These are phyloP conservation scores for Heteromurus nitidus DNA, from an alignment of 2,888 invertebrate genomes.

Conservation along the genomic window DNA sequence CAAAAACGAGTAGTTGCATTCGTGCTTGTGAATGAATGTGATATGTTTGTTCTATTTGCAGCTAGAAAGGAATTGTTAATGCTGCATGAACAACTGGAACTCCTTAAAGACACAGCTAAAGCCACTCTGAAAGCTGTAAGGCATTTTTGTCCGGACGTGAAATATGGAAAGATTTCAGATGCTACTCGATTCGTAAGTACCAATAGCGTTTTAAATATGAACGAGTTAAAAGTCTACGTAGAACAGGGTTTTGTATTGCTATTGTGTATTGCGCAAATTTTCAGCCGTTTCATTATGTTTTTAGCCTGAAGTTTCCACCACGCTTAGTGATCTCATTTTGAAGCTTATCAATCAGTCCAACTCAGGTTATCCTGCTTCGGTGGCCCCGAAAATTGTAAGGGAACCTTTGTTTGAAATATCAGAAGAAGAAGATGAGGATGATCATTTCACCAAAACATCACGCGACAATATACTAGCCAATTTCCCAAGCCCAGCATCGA, in stretches of 20 bases:
- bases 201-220: too few species aligned
- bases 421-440: constrained; percentile 30
- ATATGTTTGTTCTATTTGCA: too few species aligned
- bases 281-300: too few species aligned
- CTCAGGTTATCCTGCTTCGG: not conserved
- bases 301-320: constrained; percentile 1
- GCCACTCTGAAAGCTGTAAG: not conserved
- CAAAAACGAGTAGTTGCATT: too few species aligned
- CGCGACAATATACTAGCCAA: too few species aligned
- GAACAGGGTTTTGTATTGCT: not conserved
- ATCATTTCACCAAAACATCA: too few species aligned
- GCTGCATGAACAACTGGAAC: constrained; percentile 1
- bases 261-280: too few species aligned
- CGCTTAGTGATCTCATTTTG: constrained; percentile 4
- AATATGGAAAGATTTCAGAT: constrained; percentile 13
- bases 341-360: constrained; percentile 8
- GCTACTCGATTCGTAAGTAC: constrained; percentile 10
- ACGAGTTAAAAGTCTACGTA: too few species aligned
- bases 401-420: constrained; percentile 39
- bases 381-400: not conserved
- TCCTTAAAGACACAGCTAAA: not conserved
- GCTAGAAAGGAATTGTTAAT: constrained; percentile 8
- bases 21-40: too few species aligned
- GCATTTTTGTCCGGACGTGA: constrained; percentile 3
- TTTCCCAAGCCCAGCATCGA: too few species aligned